A percentile compares a stretch with the other conserved stretches of the same genome.
Conservation (phyloP, 2,113 vertebrate species). For the Serinus canaria region DNA sequence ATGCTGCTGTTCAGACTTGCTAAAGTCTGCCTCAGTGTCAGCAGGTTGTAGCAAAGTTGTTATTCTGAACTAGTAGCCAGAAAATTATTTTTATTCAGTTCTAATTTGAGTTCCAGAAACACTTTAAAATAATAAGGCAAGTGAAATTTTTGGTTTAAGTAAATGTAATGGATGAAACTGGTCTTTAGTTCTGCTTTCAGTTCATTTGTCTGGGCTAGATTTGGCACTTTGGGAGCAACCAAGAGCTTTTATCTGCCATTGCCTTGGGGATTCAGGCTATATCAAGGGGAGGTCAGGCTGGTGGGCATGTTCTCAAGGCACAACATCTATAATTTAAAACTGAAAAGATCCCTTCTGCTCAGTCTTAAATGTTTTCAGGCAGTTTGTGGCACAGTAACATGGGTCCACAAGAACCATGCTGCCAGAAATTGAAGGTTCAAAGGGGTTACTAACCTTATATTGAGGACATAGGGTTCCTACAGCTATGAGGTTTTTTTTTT, state of each 20-base stretch:
- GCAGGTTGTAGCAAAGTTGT: neutral
- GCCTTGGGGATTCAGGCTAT: neutral
- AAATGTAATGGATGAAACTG: neutral
- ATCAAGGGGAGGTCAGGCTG: neutral
- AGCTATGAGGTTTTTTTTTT: neutral
- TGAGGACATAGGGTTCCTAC: neutral
- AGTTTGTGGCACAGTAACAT: neutral
- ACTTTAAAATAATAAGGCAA: neutral
- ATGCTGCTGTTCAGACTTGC: neutral
- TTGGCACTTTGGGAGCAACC: neutral
- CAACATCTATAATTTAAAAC: neutral
- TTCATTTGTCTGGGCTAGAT: neutral
- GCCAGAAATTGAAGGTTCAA: neutral
- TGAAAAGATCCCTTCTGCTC: neutral
- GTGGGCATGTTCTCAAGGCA: neutral
- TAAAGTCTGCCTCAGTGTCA: neutral
- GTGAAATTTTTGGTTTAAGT: neutral
- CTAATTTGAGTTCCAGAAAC: neutral
- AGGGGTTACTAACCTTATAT: neutral
- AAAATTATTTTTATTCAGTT: neutral
- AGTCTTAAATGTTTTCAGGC: neutral
- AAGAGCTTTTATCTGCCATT: neutral
- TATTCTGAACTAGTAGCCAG: neutral
- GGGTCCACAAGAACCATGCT: neutral
- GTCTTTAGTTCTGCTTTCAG: neutral